Evolutionary conservation across 2,113 vertebrate species (phyloP), one percentile per base, ranked within the genome.

Genomic region (Epinephelus lanceolatus): DNA sequence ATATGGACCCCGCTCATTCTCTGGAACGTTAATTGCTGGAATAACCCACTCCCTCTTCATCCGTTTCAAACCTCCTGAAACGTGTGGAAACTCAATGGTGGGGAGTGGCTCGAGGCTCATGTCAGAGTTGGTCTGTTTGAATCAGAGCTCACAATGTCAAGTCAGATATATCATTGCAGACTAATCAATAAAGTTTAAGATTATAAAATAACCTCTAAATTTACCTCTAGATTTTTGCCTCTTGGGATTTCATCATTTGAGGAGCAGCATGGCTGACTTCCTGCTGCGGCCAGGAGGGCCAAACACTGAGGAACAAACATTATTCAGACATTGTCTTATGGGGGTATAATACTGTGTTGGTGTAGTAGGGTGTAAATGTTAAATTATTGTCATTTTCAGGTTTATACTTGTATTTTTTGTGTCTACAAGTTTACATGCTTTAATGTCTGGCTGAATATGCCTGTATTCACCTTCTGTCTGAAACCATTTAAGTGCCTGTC

Each of bases 11-110:
- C 37, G 37, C 53, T 86, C 82, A 55, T 94, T 94, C 78, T 94
- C 93, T 71, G 86, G 70, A 52, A 92, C 65, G 60, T 60, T 81
- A 23, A 94, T 67, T 0, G 56, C 27, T 63, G 93, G 88, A 89
- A 87, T 90, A 21, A 94, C 88, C 92, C 92, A 94, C 7, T 90
- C 91, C 55, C 92, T 91, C 81, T 93, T 94, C 25, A 76, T 80
- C 33, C 90, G 45, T 60, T 91, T 90, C 87, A 94, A 73, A n/a
- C 12, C 4, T 4, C 52, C 79, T 40, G 45, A 30, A 60, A 60
- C 9, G 6, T 14, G n/a, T 23, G 69, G 65, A 53, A 80, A 73
- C 0, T 81, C 42, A 60, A 69, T 12, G 40, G 69, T 23, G 27
- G 42, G 23, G 19, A 86, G 4, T 19, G 78, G 27, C 60, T 59